Percentiles rank a stretch among this genome's conserved stretches.
Evolutionary conservation across 2,888 invertebrate species (phyloP).

Genomic region (Eudemis profundana): DNA sequence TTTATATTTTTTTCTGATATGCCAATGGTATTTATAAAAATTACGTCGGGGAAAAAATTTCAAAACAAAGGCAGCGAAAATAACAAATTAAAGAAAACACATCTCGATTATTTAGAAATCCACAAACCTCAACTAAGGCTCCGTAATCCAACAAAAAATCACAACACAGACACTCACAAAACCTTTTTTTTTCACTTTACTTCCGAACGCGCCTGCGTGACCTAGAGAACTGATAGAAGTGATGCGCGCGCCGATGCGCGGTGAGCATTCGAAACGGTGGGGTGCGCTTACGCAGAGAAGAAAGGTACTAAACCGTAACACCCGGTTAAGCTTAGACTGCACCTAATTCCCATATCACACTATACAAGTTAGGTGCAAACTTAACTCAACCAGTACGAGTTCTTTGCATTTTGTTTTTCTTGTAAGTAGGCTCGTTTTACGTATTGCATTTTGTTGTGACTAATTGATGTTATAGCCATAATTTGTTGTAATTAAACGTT

Average conservation of each 20-base stretch:
- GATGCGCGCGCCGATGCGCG: constrained; percentile 62
- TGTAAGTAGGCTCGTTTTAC: not conserved
- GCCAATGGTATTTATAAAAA: too few species aligned
- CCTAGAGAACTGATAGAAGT: constrained; percentile 71
- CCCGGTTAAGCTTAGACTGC: not conserved
- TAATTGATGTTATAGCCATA: constrained; percentile 2
- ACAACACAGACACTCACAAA: constrained; percentile 28
- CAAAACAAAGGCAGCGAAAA: too few species aligned
- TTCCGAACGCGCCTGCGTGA: constrained; percentile 59
- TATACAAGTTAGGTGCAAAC: not conserved
- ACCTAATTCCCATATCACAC: not conserved
- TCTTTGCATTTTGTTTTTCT: constrained; percentile 5
- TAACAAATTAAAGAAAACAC: too few species aligned
- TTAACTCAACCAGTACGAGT: not conserved
- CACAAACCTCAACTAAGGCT: constrained; percentile 13
- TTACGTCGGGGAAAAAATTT: too few species aligned
- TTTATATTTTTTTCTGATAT: too few species aligned
- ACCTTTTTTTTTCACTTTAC: not conserved
- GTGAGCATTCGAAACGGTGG: constrained; percentile 60
- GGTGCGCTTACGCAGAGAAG: constrained; percentile 12
- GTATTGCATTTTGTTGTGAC: not conserved
- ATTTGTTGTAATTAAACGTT: constrained; percentile 3
- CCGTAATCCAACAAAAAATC: constrained; percentile 16
- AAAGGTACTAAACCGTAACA: constrained; percentile 1
- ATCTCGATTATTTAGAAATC: not conserved